Evolutionary conservation across 2,888 invertebrate species (phyloP), one percentile per base, ranked within the genome.

Genomic region (Penaeus monodon): DNA sequence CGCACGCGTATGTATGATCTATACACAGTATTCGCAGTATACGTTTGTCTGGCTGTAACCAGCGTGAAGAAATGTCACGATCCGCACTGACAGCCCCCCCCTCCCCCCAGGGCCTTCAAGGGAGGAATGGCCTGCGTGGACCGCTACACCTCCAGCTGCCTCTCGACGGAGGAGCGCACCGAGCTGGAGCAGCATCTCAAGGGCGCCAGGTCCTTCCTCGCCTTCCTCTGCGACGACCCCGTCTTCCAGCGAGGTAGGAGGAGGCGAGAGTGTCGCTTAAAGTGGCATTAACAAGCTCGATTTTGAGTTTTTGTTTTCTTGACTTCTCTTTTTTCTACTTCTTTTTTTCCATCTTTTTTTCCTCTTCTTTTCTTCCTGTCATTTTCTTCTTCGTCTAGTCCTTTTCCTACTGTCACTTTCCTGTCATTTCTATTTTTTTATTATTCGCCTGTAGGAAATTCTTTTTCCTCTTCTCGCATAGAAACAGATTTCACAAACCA

Each of bases 51-150:
- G 44, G 12, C 14, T 49, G 4, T 49, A 14, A 49, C 49, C 10
- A 49, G 14, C 49, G 14, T 14, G 49, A 49, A 49, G 49, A 49
- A 49, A 49, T 14, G 14, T 14, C 14, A 14, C 14, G 14, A 12
- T 49, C 49, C 14, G 49, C 49, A 14, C 2, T 49, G 49, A 49
- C 49, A 49, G 14, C 14, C 10, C 12, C 14, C 14, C 14, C 14
- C 49, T 6, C 12, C 6, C 12, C 91, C 57, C 90, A 92, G 92
- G 79, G 92, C 91, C 2, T 92, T 92, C 90, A 92, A 91, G 89
- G 90, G 90, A 2, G 92, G 92, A 27, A 92, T 92, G 92, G 88
- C 90, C 33, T 92, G 92, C 88, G 90, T 92, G 80, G 91, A 92
- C 86, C 90, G 89, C 10, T 91, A 91, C 90, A 90, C 91, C 38